Conservation (phyloP, 2,888 invertebrate species). For the Dexiosoma caninum region DNA sequence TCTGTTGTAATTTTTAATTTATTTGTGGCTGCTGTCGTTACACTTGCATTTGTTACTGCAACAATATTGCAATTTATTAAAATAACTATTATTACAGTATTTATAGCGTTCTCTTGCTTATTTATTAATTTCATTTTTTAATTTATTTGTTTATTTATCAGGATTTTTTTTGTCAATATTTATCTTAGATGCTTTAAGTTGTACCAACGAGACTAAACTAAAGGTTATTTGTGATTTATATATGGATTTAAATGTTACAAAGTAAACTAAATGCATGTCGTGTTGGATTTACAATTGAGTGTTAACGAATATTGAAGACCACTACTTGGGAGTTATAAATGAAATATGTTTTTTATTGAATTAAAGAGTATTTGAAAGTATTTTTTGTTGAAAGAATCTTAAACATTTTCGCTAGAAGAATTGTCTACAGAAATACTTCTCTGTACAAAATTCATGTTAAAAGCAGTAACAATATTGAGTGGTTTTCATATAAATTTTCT, state of each 20-base stretch:
- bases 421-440: no score
- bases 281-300: slow-evolving; percentile 30
- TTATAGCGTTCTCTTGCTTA: slow-evolving; percentile 11
- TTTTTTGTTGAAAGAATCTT: no score
- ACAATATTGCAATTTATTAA: slow-evolving; percentile 13
- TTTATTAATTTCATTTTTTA: not conserved
- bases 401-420: no score
- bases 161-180: not conserved
- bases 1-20: not conserved
- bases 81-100: not conserved
- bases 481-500: no score
- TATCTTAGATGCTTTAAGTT: slow-evolving; percentile 19
- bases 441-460: no score
- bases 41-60: not conserved
- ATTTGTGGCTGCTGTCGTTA: not conserved
- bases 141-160: not conserved
- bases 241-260: slow-evolving; percentile 21
- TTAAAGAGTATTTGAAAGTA: no score
- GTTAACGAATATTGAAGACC: not conserved
- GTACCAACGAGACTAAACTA: slow-evolving; percentile 27
- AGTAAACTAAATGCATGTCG: slow-evolving; percentile 7
- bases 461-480: no score
- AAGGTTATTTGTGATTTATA: slow-evolving; percentile 1
- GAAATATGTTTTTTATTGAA: no score
- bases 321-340: not conserved